Conservation (phyloP, 2,888 invertebrate species). For the Sinodicranocentrus sp. region DNA sequence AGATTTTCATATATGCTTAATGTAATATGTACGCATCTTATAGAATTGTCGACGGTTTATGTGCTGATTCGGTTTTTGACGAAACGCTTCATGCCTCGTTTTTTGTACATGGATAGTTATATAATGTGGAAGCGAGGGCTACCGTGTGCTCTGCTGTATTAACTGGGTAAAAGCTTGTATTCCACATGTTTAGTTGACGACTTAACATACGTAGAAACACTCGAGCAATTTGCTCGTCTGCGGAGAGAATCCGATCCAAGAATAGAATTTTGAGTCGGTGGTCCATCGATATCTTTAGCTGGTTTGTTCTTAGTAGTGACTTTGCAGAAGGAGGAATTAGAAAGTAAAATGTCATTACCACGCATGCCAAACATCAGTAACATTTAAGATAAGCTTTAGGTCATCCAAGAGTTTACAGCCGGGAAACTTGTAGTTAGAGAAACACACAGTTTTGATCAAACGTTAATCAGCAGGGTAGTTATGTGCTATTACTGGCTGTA, state of each 20-base stretch:
- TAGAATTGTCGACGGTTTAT: not conserved
- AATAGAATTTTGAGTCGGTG: conserved; percentile 59
- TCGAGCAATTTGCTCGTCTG: conserved; percentile 6
- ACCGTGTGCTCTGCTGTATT: no score
- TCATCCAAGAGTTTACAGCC: no score
- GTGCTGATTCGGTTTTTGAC: conserved; percentile 19
- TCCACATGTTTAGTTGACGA: conserved; percentile 2
- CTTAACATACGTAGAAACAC: not conserved
- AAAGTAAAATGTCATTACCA: no score
- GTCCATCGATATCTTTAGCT: conserved; percentile 23
- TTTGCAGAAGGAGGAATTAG: no score
- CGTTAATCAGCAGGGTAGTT: not conserved
- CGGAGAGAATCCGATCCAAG: conserved; percentile 46
- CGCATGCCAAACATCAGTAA: no score
- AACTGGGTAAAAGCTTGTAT: no score
- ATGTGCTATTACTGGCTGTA: not conserved
- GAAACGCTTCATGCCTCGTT: not conserved
- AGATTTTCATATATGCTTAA: not conserved
- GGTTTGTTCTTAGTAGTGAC: no score
- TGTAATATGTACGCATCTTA: not conserved
- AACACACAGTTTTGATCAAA: no score
- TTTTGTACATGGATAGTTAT: not conserved
- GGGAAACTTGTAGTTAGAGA: no score
- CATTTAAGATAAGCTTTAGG: no score
- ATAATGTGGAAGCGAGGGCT: no score